Evolutionary conservation across 2,113 vertebrate genomes (phyloP), one percentile per base, ranked within the genome.

Genomic region (Callaeas wilsoni): DNA sequence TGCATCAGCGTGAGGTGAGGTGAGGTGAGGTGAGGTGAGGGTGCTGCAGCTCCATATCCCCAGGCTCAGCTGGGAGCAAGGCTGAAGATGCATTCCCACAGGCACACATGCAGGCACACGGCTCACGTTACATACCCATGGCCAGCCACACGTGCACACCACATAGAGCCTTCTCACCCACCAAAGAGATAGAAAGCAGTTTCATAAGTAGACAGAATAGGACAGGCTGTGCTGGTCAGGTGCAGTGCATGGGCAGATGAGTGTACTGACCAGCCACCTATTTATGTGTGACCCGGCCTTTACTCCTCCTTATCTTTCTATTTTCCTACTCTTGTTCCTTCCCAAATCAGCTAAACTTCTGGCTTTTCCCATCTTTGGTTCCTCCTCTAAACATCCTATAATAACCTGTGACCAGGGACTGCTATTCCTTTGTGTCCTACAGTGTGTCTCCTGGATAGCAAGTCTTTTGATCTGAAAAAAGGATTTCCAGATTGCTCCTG

Each of bases 101-200:
- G 22, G 22, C 13, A 18, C 16, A 32, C 11, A 3, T 1, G 1
- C 7, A 15, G 0, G 1, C 14, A 9, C 7, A 53, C 10, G 21
- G 44, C 2, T 32, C 1, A 5, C 0, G 0, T 21, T 75, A 21
- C 2, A 2, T 26, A 17, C 26, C 33, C 6, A 2, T 16, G 11
- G 13, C 21, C 13, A 83, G 49, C 8, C 23, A 42, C 23, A 30
- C 1, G 1, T 27, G 8, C 15, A 53, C 8, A 9, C 1, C 4
- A 13, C 26, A 33, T 6, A 35, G 39, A 60, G 30, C 19, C 6
- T 47, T 13, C 23, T 71, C 13, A n/a, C 3, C 1, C 30, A 52
- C 12, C 23, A n/a, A 74, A 35, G 37, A 55, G 10, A 2, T 27
- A 53, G 35, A 57, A 76, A 46, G 5, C 7, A 32, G 3, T n/a